Conservation (phyloP, 2,113 vertebrate genomes). For the Salvelinus sp. region DNA sequence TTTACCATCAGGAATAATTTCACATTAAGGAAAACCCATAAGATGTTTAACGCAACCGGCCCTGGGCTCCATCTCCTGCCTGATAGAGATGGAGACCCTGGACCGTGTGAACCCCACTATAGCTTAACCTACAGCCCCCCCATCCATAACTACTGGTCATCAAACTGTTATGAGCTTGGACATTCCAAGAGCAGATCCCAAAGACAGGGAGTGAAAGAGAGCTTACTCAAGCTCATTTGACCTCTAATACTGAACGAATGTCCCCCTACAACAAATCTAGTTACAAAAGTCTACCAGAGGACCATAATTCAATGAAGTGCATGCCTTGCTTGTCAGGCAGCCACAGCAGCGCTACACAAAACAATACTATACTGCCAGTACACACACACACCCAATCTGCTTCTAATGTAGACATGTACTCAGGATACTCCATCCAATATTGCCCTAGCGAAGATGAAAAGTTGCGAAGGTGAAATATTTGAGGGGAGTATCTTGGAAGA, state of each 20-base stretch:
- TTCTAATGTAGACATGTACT: neutral
- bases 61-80: too few relatives aligned
- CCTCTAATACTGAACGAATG: neutral
- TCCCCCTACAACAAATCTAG: neutral
- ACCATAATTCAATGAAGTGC: neutral
- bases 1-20: too few relatives aligned
- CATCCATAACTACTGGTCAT: neutral
- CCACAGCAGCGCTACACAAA: neutral
- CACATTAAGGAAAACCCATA: too few relatives aligned
- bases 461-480: neutral
- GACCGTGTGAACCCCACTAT: too few relatives aligned
- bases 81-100: too few relatives aligned
- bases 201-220: too few relatives aligned
- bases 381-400: neutral
- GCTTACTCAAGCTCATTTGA: neutral
- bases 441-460: neutral
- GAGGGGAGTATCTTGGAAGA: conserved; percentile 5
- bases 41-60: too few relatives aligned
- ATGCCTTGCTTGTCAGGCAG: neutral
- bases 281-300: neutral
- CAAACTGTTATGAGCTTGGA: too few relatives aligned
- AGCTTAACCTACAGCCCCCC: too few relatives aligned
- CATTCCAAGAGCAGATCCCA: too few relatives aligned
- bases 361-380: neutral
- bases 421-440: neutral